phyloP scores from a whole-genome alignment of 1,140 invertebrate genomes.

The Drosophila busckii region DNA sequence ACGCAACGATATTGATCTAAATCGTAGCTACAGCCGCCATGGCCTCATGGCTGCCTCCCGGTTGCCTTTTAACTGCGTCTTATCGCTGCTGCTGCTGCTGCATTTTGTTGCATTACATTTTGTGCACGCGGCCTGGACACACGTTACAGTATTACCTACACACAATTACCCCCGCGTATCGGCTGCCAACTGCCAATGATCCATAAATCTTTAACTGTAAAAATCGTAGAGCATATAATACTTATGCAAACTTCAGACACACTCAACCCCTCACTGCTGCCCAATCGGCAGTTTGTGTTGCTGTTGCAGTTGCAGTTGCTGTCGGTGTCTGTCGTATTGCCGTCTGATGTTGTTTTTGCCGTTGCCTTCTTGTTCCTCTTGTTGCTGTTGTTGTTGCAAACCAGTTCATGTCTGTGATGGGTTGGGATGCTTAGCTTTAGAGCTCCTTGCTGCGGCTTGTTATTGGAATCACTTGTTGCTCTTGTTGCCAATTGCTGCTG shows the following conservation, averaged over 20 bases:
- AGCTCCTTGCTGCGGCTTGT: slow-evolving; percentile 7
- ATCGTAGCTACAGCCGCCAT: no score
- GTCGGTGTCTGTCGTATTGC: background rate
- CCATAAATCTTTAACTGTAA: slow-evolving; percentile 72
- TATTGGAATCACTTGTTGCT: slow-evolving; percentile 41
- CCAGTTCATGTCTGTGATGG: slow-evolving; percentile 22
- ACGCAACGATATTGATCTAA: slow-evolving; percentile 39
- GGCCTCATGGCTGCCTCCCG: slow-evolving; percentile 17
- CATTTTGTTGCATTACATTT: slow-evolving; percentile 26
- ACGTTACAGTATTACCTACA: slow-evolving; percentile 33
- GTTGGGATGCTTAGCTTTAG: slow-evolving; percentile 1
- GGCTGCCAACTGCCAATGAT: slow-evolving; percentile 54
- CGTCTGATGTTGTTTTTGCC: no score
- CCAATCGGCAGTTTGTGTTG: no score
- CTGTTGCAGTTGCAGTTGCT: no score
- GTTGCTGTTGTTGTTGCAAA: slow-evolving; percentile 21
- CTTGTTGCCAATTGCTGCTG: slow-evolving; percentile 18
- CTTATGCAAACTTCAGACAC: slow-evolving; percentile 63
- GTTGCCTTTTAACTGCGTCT: slow-evolving; percentile 3
- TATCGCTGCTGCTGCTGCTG: slow-evolving; percentile 11
- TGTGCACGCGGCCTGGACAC: background rate
- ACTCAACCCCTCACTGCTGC: no score
- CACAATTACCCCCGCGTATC: slow-evolving; percentile 63
- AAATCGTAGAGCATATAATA: slow-evolving; percentile 18
- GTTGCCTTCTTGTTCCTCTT: slow-evolving; percentile 22